Conservation (phyloP, 2,888 invertebrate genomes). For the Drosophila pseudotalamancana region DNA sequence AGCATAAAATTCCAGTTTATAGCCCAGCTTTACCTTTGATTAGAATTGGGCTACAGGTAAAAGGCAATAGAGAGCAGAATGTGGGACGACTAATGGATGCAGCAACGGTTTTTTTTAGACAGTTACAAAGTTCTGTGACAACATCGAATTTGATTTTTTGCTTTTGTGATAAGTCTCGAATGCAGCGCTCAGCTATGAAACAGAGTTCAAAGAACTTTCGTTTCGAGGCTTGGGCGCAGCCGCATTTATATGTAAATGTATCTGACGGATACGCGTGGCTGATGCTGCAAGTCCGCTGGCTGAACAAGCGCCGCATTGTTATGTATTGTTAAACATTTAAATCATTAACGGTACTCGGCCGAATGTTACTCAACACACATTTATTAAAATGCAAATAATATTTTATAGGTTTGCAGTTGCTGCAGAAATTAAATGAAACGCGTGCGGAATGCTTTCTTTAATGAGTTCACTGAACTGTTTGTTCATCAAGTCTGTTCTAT, state of each 20-base stretch:
- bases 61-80: not conserved
- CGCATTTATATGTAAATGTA: conserved; percentile 67
- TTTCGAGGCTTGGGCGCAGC: not conserved
- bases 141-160: conserved; percentile 5
- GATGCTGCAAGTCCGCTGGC: conserved; percentile 31
- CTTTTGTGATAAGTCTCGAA: conserved; percentile 10
- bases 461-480: conserved; percentile 61
- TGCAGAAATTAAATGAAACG: conserved; percentile 19
- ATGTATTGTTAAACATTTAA: conserved; percentile 31
- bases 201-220: conserved; percentile 67
- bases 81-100: conserved; percentile 33
- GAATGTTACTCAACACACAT: conserved; percentile 54
- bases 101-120: conserved; percentile 22
- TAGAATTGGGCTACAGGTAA: conserved; percentile 9
- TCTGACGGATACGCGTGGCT: conserved; percentile 73
- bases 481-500: too few species aligned
- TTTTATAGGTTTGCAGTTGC: conserved; percentile 13
- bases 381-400: conserved; percentile 73
- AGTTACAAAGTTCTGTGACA: conserved; percentile 6
- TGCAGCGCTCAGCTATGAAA: conserved; percentile 41
- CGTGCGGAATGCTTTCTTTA: conserved; percentile 34
- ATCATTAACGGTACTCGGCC: conserved; percentile 61
- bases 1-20: conserved; percentile 22
- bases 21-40: conserved; percentile 9
- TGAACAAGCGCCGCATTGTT: conserved; percentile 52